These are phyloP conservation scores for Cotesia chilonis DNA, from an alignment of 1,140 invertebrate genomes.

Conservation along the genomic window DNA sequence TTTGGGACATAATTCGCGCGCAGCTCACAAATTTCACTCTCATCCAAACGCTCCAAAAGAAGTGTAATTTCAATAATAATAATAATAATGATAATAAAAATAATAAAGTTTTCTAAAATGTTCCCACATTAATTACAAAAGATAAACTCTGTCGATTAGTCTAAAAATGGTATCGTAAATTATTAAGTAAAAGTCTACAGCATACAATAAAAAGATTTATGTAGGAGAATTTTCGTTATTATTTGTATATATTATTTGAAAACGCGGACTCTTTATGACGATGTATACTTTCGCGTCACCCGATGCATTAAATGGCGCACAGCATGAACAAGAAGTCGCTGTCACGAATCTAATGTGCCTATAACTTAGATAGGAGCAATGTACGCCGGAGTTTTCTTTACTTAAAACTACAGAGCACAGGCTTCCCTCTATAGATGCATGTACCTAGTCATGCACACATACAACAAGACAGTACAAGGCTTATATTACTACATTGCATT, in stretches of 20 bases:
- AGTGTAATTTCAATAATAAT: too few relatives aligned
- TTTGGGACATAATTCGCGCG: too few relatives aligned
- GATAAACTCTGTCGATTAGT: neutral
- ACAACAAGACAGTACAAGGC: neutral
- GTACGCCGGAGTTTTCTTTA: constrained; percentile 18
- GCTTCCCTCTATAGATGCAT: neutral
- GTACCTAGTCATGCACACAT: too few relatives aligned
- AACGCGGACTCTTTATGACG: too few relatives aligned
- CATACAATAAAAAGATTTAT: too few relatives aligned
- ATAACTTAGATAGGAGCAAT: constrained; percentile 36
- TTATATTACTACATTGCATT: neutral
- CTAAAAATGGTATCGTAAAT: neutral
- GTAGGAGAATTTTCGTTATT: too few relatives aligned
- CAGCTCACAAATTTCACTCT: too few relatives aligned
- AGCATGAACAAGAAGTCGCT: constrained; percentile 22
- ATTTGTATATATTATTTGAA: too few relatives aligned
- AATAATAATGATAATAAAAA: too few relatives aligned
- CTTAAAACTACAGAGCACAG: neutral
- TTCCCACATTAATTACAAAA: neutral
- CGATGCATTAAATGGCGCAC: constrained; percentile 22
- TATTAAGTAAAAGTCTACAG: neutral
- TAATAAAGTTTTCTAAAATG: too few relatives aligned
- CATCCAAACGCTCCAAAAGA: too few relatives aligned
- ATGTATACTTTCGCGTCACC: constrained; percentile 28
- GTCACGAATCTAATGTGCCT: constrained; percentile 33